Evolutionary conservation across 2,888 invertebrate genomes (phyloP), one percentile per base, ranked within the genome.

Genomic region (Dasypogon diadema): DNA sequence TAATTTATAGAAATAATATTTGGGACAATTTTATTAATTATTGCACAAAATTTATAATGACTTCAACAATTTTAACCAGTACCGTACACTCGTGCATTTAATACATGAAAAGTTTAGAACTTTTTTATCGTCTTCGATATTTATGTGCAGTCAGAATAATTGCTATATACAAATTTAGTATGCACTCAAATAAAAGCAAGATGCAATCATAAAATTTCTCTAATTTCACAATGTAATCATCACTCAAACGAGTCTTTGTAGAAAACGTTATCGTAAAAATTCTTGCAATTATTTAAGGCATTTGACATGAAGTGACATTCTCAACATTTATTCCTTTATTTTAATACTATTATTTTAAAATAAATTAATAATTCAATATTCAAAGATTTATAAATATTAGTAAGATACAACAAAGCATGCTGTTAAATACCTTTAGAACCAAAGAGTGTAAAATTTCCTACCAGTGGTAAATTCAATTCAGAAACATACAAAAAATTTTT

Each of bases 141-240:
- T 51, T 16, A 51, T 51, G 58, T 58, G 58, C 58, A 58, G 22
- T 58, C 34, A 30, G 22, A 34, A 37, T 22, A 24, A 46, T 65
- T 42, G n/a, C n/a, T 65, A 65, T 65, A 24, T 42, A 42, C 42
- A 42, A 42, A 42, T 65, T 46, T 37, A 65, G 14, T n/a, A 65
- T 65, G 42, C 46, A n/a, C 65, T 65, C 65, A 65, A 65, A 65
- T 65, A 65, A 65, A 46, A 46, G 65, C 65, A 65, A 65, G 65
- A 46, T 46, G 10, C 21, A 65, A 46, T 51, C 21, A 21, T 51
- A 21, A 51, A 21, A 21, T 21, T 51, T 18, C n/a, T 42, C 42
- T 42, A 42, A 12, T n/a, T 12, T 42, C 2, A 42, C 42, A 42
- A 30, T 30, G 4, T 30, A n/a, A 30, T 10, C 3, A 42, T 3